Conservation (phyloP, 1,140 invertebrate genomes). For the Portunus trituberculatus region DNA sequence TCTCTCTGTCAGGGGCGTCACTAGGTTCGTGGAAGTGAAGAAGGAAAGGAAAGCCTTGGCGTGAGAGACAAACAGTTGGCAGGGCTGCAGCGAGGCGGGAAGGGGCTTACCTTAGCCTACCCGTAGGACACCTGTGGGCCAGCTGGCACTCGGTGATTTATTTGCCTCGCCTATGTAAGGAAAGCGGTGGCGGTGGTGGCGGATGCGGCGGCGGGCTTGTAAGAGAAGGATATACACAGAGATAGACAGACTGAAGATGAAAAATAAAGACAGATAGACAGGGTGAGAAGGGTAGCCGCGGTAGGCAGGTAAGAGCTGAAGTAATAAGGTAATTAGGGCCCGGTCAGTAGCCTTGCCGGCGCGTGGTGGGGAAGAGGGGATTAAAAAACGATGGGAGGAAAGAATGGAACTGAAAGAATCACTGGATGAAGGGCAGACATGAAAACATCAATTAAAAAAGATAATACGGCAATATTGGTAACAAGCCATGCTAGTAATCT, state of each 20-base stretch:
- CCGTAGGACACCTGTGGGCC: background rate
- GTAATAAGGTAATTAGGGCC: background rate
- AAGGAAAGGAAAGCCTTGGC: background rate
- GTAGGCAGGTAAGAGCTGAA: background rate
- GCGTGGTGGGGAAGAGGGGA: background rate
- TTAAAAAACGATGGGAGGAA: background rate
- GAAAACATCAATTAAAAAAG: conserved; percentile 6
- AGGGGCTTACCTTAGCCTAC: background rate
- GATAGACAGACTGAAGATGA: background rate
- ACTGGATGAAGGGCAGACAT: background rate
- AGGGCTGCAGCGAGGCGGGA: background rate
- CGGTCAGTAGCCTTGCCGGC: background rate
- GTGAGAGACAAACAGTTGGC: background rate
- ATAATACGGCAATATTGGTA: conserved; percentile 12
- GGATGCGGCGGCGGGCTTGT: background rate
- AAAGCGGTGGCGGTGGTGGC: background rate
- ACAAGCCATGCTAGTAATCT: background rate
- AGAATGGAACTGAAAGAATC: background rate
- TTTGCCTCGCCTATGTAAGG: background rate
- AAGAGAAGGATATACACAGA: background rate
- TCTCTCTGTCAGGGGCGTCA: background rate
- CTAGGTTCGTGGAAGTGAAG: background rate
- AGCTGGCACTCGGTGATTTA: background rate
- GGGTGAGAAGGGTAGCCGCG: background rate
- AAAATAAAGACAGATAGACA: conserved; percentile 9